Conservation (phyloP, 2,888 invertebrate genomes). For the Epinotia bilunana region DNA sequence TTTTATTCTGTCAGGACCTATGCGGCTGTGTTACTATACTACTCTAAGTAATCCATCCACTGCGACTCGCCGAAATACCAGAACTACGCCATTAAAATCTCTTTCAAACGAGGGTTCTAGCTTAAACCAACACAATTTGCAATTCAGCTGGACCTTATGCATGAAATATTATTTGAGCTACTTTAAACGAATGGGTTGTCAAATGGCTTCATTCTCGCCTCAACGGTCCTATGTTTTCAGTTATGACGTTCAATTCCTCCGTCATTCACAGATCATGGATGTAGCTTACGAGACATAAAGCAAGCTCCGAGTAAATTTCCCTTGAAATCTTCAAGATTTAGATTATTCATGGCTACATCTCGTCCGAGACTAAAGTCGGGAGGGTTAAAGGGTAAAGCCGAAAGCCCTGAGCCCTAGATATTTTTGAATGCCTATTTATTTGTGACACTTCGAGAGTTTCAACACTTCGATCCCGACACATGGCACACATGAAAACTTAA, state of each 20-base stretch:
- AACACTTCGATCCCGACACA: background rate
- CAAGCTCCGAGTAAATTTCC: background rate
- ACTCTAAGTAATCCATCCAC: background rate
- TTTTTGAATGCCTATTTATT: background rate
- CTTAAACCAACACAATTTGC: background rate
- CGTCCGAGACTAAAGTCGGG: background rate
- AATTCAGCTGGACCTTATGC: background rate
- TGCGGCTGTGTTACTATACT: background rate
- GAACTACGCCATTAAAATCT: background rate
- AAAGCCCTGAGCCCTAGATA: background rate
- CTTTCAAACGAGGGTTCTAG: background rate
- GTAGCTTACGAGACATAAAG: constrained; percentile 4
- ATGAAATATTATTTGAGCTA: background rate
- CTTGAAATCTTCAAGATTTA: background rate
- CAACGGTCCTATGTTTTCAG: constrained; percentile 3
- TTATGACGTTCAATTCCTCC: background rate
- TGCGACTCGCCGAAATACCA: background rate
- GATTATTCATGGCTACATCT: background rate
- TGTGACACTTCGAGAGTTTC: background rate
- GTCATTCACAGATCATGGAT: background rate
- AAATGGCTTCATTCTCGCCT: background rate
- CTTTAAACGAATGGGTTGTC: constrained; percentile 4
- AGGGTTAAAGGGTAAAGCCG: background rate
- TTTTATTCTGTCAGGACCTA: background rate
- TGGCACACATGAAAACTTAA: no score